Evolutionary conservation across 2,113 vertebrate species (phyloP), one percentile per base, ranked within the genome.

Genomic region (Numida meleagris): DNA sequence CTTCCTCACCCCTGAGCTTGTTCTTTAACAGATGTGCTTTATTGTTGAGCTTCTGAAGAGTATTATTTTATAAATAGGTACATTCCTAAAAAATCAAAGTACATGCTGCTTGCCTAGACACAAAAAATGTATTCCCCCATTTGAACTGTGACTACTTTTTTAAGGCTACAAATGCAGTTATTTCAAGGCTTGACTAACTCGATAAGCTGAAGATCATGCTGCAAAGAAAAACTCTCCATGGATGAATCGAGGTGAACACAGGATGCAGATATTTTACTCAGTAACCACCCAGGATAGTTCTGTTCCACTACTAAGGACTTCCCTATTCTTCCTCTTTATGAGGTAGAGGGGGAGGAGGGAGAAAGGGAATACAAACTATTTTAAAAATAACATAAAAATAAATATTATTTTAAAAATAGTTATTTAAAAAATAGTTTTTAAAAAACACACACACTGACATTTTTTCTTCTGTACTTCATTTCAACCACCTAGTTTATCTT

Each of bases 91-190:
- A 74, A 93, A 46, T 55, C 1, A 9, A 78, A 77, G 24, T 67
- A n/a, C 0, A 0, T 46, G 15, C 53, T 82, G 40, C 63, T 93
- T 0, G 0, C 23, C 10, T 82, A 3, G 1, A 20, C 51, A 25
- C 62, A 88, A 85, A 77, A 66, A 58, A 6, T 0, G 4, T 0
- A 0, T 63, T 94, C 14, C 21, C 43, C 7, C 25, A n/a, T 80
- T 51, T 82, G 24, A 74, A 58, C 63, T 80, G 24, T 82, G 82
- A 57, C 67, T 79, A 16, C 27, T 31, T 18, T 82, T 67, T 67
- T 86, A 58, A 61, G 53, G 18, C 43, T 55, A 59, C 24, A 63
- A 51, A 25, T 3, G 1, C 12, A 63, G 61, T 63, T 55, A 59
- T 40, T 78, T 82, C 46, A 79, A 82, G 42, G 53, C 21, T 84